Conservation (phyloP, 2,888 invertebrate genomes). For the Conus canariensis region DNA sequence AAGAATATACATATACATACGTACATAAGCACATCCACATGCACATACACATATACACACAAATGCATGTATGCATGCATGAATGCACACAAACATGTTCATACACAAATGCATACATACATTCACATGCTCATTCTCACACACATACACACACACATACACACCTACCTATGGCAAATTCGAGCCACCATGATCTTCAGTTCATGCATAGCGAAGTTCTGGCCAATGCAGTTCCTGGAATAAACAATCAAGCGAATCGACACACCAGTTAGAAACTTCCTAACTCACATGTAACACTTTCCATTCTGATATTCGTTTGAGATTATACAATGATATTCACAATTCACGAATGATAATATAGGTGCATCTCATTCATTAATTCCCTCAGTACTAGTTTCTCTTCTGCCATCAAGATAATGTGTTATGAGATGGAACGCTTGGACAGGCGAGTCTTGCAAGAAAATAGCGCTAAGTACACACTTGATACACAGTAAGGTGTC, state of each 20-base stretch:
- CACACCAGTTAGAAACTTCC: neutral
- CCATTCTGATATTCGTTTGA: too few species aligned
- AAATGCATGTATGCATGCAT: neutral
- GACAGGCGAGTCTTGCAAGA: too few species aligned
- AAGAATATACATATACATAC: too few species aligned
- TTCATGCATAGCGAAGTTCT: conserved; percentile 74
- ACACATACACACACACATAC: conserved; percentile 12
- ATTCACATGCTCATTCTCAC: neutral
- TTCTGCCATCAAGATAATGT: too few species aligned
- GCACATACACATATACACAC: neutral
- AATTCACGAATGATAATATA: too few species aligned
- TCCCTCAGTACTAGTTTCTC: too few species aligned
- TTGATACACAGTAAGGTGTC: too few species aligned
- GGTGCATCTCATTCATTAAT: too few species aligned
- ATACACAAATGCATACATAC: neutral
- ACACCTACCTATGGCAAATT: conserved; percentile 56
- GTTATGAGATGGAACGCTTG: too few species aligned
- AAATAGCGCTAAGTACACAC: too few species aligned
- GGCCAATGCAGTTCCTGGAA: conserved; percentile 71
- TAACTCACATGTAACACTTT: too few species aligned
- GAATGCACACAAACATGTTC: neutral
- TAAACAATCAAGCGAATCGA: neutral
- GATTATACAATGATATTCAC: too few species aligned
- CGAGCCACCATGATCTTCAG: conserved; percentile 67
- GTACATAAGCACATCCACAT: neutral